Evolutionary conservation across 1,140 invertebrate species (phyloP).

Genomic region (Diploscapter pachys): DNA sequence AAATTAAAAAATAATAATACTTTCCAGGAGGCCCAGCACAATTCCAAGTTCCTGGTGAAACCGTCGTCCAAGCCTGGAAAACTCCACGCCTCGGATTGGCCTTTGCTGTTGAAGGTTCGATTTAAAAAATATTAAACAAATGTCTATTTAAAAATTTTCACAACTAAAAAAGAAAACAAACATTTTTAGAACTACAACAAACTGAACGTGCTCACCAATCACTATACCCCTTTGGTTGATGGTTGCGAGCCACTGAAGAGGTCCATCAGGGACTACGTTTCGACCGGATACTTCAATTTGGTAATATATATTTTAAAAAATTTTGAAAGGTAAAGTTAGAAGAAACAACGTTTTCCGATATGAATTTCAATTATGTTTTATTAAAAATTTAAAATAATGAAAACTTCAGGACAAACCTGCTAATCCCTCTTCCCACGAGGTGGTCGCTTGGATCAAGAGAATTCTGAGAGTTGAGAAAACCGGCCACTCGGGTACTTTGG

Average conservation of each 20-base stretch:
- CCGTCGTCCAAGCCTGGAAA: slow-evolving; percentile 68
- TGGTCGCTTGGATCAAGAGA: slow-evolving; percentile 97
- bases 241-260: slow-evolving; percentile 89
- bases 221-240: slow-evolving; percentile 87
- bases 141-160: not conserved
- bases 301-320: too few relatives aligned
- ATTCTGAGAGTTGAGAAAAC: slow-evolving; percentile 91
- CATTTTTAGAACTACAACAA: slow-evolving; percentile 81
- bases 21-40: slow-evolving; percentile 61
- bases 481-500: slow-evolving; percentile 97
- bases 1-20: too few relatives aligned
- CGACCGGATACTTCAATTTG: slow-evolving; percentile 88
- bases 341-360: too few relatives aligned
- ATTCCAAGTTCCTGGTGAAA: slow-evolving; percentile 75
- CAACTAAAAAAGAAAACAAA: slow-evolving; percentile 30
- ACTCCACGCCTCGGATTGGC: slow-evolving; percentile 86
- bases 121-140: not conserved
- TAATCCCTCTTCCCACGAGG: slow-evolving; percentile 98
- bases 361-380: too few relatives aligned
- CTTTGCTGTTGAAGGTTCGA: slow-evolving; percentile 80
- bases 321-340: too few relatives aligned
- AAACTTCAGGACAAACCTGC: slow-evolving; percentile 89
- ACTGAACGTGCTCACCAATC: slow-evolving; percentile 85
- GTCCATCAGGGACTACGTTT: slow-evolving; percentile 82
- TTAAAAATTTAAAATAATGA: too few relatives aligned